These are phyloP conservation scores for Gastrophryne carolinensis DNA, from an alignment of 2,797 vertebrate species.

Conservation along the genomic window DNA sequence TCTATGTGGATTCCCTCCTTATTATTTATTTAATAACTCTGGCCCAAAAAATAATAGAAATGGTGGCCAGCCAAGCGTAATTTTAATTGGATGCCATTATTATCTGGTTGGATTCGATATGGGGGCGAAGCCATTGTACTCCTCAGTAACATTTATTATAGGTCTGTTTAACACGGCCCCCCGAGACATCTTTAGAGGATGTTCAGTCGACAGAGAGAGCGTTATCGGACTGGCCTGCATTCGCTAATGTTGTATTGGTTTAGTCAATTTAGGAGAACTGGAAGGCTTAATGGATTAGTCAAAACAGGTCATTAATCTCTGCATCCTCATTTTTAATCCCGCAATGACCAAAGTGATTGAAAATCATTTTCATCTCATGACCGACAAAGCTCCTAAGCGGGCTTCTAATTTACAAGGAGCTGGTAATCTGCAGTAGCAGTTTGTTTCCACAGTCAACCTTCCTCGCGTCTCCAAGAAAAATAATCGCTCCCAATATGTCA, in stretches of 20 bases:
- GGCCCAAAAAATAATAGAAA: slow-evolving; percentile 15
- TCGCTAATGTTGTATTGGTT: slow-evolving; percentile 60
- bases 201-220: slow-evolving; percentile 18
- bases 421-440: slow-evolving; percentile 44
- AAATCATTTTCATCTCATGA: slow-evolving; percentile 56
- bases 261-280: slow-evolving; percentile 65
- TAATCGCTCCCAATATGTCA: background rate
- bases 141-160: slow-evolving; percentile 8
- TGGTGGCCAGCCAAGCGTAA: background rate
- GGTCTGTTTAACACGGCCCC: slow-evolving; percentile 23
- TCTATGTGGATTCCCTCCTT: background rate
- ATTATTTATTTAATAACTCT: background rate
- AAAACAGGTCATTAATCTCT: slow-evolving; percentile 72
- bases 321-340: slow-evolving; percentile 70
- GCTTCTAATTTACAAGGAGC: slow-evolving; percentile 56
- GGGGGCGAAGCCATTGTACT: background rate
- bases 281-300: slow-evolving; percentile 70
- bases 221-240: slow-evolving; percentile 51
- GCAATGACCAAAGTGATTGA: slow-evolving; percentile 63
- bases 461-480: slow-evolving; percentile 20
- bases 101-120: background rate
- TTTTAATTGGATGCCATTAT: slow-evolving; percentile 29
- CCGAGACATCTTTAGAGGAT: background rate
- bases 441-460: slow-evolving; percentile 20
- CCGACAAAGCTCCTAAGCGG: slow-evolving; percentile 56